phyloP scores from a whole-genome alignment of 2,113 vertebrate species.

The Probosciger aterrimus region DNA sequence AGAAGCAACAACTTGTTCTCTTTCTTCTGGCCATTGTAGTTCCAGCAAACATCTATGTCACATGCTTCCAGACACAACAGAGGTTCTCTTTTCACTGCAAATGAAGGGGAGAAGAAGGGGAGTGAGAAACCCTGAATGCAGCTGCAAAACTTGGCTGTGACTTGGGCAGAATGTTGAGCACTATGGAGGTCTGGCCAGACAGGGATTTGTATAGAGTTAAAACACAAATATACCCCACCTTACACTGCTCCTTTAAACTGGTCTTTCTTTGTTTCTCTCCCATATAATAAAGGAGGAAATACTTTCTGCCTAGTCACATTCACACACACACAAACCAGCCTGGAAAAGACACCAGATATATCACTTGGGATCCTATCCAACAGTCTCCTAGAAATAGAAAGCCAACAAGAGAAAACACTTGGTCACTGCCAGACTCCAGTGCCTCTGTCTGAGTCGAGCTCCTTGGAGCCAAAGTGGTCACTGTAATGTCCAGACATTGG shows the following conservation, averaged over 20 bases:
- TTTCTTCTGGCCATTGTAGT: neutral
- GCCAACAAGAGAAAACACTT: constrained; percentile 37
- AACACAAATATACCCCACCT: neutral
- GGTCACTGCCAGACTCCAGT: constrained; percentile 16
- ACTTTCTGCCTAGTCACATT: constrained; percentile 46
- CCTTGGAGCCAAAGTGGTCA: neutral
- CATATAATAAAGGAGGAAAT: constrained; percentile 2
- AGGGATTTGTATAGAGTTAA: neutral
- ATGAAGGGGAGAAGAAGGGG: neutral
- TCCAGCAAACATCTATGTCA: neutral
- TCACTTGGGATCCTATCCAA: constrained; percentile 31
- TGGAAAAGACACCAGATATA: constrained; percentile 44
- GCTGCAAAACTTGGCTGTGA: neutral
- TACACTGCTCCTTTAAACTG: neutral
- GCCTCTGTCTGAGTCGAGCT: neutral
- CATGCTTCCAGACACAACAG: neutral
- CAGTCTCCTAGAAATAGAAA: constrained; percentile 55
- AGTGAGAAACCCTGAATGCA: neutral
- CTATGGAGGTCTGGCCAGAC: neutral
- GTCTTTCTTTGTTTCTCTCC: neutral
- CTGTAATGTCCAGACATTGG: neutral
- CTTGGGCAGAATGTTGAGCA: neutral
- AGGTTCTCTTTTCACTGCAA: neutral
- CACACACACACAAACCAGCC: neutral
- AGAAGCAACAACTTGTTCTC: neutral